phyloP scores from a whole-genome alignment of 2,888 invertebrate genomes.

The Thymelicus sylvestris region DNA sequence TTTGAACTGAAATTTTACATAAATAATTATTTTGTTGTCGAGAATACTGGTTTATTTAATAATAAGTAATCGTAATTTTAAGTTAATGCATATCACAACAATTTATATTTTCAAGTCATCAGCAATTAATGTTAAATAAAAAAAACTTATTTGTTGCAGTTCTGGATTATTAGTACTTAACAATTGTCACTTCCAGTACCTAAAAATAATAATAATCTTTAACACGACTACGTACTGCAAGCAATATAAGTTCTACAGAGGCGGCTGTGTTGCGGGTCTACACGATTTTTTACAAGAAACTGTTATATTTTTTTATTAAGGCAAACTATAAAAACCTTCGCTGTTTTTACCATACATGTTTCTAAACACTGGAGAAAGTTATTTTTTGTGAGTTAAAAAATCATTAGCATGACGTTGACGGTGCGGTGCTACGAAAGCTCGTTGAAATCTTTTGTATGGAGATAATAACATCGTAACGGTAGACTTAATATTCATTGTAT shows the following conservation, averaged over 20 bases:
- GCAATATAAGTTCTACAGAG: slow-evolving; percentile 11
- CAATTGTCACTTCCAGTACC: slow-evolving; percentile 46
- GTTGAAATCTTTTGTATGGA: slow-evolving; percentile 75
- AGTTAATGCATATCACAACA: no score
- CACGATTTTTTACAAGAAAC: slow-evolving; percentile 30
- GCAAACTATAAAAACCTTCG: slow-evolving; percentile 11
- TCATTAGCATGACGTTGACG: slow-evolving; percentile 2
- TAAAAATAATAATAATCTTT: slow-evolving; percentile 5
- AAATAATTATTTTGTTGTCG: no score
- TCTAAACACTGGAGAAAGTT: slow-evolving; percentile 36
- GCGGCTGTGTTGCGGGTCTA: slow-evolving; percentile 28
- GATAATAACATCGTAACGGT: neutral
- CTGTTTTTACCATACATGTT: slow-evolving; percentile 31
- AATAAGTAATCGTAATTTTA: no score
- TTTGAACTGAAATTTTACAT: no score
- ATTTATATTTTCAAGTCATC: no score
- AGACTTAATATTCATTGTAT: neutral
- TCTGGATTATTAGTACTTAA: no score
- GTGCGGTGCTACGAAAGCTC: slow-evolving; percentile 42
- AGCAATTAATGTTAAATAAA: no score
- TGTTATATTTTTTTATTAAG: slow-evolving; percentile 30
- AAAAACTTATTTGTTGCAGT: no score
- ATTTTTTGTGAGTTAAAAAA: slow-evolving; percentile 10
- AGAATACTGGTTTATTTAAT: no score
- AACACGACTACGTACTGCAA: slow-evolving; percentile 13